These are phyloP conservation scores for Thalassoma bifasciatum DNA, from an alignment of 2,113 vertebrate species.

Conservation along the genomic window DNA sequence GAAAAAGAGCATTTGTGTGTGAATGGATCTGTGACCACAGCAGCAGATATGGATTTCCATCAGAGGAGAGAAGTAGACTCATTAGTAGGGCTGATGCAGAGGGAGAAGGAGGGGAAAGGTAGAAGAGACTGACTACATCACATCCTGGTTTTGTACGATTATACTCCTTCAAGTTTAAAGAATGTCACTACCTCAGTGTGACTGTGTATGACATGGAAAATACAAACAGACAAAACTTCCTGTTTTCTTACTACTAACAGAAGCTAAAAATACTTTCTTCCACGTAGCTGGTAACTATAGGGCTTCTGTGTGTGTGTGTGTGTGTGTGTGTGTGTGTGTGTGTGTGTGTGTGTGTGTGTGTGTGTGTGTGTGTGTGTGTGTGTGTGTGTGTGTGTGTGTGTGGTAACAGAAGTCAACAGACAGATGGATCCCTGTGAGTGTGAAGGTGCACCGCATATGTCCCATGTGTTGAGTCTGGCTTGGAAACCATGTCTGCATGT, in stretches of 20 bases:
- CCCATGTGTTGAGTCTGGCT: neutral
- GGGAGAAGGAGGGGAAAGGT: neutral
- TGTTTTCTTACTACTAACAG: slow-evolving; percentile 34
- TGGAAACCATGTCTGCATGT: neutral
- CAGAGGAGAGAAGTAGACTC: slow-evolving; percentile 54
- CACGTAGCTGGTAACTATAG: slow-evolving; percentile 32
- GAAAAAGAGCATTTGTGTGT: slow-evolving; percentile 9
- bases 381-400: slow-evolving; percentile 12
- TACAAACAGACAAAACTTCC: too few relatives aligned
- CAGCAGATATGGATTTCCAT: slow-evolving; percentile 65
- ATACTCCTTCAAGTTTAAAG: slow-evolving; percentile 3
- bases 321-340: slow-evolving; percentile 15
- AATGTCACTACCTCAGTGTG: slow-evolving; percentile 5
- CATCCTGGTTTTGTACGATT: slow-evolving; percentile 25
- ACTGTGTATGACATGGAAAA: neutral
- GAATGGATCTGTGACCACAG: slow-evolving; percentile 13
- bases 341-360: slow-evolving; percentile 12
- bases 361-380: slow-evolving; percentile 20
- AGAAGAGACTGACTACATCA: slow-evolving; percentile 19
- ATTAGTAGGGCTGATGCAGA: slow-evolving; percentile 45
- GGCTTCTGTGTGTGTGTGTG: slow-evolving; percentile 1
- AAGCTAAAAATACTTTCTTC: slow-evolving; percentile 60
- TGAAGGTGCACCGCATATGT: neutral
- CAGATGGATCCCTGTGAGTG: slow-evolving; percentile 15
- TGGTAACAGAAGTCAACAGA: slow-evolving; percentile 19